phyloP scores from a whole-genome alignment of 2,113 vertebrate species.

The Sylvietta virens region DNA sequence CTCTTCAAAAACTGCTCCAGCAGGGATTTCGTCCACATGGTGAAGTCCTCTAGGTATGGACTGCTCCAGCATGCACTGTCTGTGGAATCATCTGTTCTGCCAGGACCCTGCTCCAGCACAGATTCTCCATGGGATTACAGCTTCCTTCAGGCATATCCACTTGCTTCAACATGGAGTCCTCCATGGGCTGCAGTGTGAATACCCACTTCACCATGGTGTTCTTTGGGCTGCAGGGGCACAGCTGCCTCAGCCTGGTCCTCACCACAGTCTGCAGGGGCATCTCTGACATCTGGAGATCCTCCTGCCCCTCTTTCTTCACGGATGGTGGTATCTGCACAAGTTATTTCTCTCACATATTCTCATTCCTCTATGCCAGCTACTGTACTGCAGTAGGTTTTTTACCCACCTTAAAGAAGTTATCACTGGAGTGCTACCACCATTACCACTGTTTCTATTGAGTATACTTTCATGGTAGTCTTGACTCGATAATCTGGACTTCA shows the following conservation, averaged over 20 bases:
- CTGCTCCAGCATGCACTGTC: rapidly evolving
- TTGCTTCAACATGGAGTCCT: neutral
- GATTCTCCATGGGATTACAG: too few species aligned
- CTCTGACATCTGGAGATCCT: neutral
- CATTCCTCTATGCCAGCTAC: neutral
- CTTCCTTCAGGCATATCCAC: neutral
- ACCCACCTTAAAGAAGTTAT: neutral
- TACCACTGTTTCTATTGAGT: neutral
- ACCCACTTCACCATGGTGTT: too few species aligned
- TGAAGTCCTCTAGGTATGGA: neutral
- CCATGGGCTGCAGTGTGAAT: neutral
- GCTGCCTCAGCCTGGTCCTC: neutral
- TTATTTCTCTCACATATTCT: neutral
- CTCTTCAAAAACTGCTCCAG: neutral
- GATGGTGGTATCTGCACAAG: neutral
- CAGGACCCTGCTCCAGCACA: neutral
- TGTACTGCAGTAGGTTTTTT: neutral
- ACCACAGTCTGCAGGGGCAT: neutral
- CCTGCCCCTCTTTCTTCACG: neutral
- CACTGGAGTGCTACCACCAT: neutral
- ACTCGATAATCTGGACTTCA: neutral
- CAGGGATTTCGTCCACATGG: rapidly evolving
- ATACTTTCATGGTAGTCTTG: neutral
- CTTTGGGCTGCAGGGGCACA: neutral
- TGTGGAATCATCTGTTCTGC: neutral